A percentile compares a stretch with the other conserved stretches of the same genome.
These are phyloP conservation scores for Hemaris fuciformis DNA, from an alignment of 2,888 invertebrate genomes.

Conservation along the genomic window DNA sequence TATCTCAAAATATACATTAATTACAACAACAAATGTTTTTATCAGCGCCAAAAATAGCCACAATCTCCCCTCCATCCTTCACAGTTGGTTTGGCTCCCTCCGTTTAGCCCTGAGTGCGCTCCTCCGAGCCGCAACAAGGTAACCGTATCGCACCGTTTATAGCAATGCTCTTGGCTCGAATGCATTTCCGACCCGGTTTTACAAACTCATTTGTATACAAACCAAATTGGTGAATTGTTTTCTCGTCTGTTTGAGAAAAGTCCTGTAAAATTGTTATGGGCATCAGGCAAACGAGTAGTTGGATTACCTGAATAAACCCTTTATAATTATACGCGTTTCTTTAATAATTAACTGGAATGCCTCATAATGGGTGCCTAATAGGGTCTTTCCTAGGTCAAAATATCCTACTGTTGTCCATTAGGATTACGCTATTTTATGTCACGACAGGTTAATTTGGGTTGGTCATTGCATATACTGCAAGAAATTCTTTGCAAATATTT, in stretches of 20 bases:
- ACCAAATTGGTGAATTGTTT: background rate
- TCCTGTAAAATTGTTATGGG: background rate
- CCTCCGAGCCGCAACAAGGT: constrained; percentile 7
- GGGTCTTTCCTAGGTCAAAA: too few species aligned
- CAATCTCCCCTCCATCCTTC: background rate
- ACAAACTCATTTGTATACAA: background rate
- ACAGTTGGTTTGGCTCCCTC: background rate
- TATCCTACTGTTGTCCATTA: too few species aligned
- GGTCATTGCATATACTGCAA: too few species aligned
- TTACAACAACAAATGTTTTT: background rate
- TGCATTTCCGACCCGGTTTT: constrained; percentile 18
- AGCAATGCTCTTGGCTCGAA: constrained; percentile 14
- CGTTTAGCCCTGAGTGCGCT: background rate
- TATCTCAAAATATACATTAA: too few species aligned
- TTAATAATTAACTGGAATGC: too few species aligned
- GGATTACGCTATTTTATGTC: too few species aligned
- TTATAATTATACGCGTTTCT: too few species aligned
- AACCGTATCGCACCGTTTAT: constrained; percentile 10
- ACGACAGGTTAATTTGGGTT: too few species aligned
- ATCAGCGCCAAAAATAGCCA: background rate
- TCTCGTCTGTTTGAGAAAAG: background rate
- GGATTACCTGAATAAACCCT: too few species aligned
- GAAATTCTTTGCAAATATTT: too few species aligned
- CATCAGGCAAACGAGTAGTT: too few species aligned
- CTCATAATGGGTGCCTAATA: too few species aligned